A percentile compares a stretch with the other conserved stretches of the same genome.
Conservation (phyloP, 1,140 invertebrate genomes). For the Temnothorax nylanderi region DNA sequence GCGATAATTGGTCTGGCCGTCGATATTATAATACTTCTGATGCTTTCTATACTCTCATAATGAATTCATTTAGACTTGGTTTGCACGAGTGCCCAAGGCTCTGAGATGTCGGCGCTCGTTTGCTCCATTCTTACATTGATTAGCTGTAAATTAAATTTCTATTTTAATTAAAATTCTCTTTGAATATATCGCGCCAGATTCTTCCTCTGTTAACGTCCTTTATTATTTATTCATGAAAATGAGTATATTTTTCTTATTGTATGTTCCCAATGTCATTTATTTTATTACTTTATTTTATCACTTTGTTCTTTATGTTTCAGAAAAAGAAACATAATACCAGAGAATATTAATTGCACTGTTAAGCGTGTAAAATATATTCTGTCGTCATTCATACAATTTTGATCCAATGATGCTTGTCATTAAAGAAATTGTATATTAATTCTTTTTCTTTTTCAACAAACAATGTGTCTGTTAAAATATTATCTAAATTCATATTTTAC, state of each 20-base stretch:
- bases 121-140: conserved; percentile 39
- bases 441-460: not conserved
- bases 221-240: conserved; percentile 1
- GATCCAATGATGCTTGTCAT: not conserved
- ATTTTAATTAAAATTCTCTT: conserved; percentile 39
- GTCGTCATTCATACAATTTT: not conserved
- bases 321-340: not conserved
- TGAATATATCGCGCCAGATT: not conserved
- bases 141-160: conserved; percentile 33
- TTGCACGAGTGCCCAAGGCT: conserved; percentile 31
- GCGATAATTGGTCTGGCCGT: not conserved
- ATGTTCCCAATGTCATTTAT: not conserved
- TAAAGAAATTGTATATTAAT: not conserved
- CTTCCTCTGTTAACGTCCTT: not conserved
- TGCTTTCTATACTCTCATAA: not conserved
- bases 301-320: not conserved
- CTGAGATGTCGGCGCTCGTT: conserved; percentile 15
- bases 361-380: not conserved
- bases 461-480: not conserved
- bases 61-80: conserved; percentile 33
- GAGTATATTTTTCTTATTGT: not conserved
- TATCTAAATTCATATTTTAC: not conserved
- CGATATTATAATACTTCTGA: not conserved
- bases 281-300: not conserved
- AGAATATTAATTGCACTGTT: not conserved